Evolutionary conservation across 2,888 invertebrate genomes (phyloP).

Genomic region (Drosophila dives): DNA sequence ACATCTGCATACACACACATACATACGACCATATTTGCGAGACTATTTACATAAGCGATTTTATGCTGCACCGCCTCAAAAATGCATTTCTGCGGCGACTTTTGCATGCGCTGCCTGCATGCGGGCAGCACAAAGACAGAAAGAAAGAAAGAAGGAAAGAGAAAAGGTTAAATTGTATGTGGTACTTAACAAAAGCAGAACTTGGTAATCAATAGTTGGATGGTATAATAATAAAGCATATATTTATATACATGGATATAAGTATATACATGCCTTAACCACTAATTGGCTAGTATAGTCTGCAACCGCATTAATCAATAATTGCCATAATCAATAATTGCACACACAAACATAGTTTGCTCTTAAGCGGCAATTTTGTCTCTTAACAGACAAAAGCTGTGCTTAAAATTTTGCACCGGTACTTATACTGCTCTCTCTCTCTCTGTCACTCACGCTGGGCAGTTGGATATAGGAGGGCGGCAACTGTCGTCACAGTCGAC

Average conservation of each 20-base stretch:
- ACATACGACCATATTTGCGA: conserved; percentile 22
- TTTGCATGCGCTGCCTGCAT: conserved; percentile 38
- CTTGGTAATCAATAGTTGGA: conserved; percentile 23
- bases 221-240: not conserved
- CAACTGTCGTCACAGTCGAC: conserved; percentile 6
- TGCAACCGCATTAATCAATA: conserved; percentile 47
- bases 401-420: conserved; percentile 40
- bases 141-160: conserved; percentile 3
- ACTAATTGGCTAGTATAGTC: conserved; percentile 45
- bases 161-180: not conserved
- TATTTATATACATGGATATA: not conserved
- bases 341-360: conserved; percentile 27
- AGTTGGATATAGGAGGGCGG: not conserved
- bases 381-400: conserved; percentile 22
- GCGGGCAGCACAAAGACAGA: conserved; percentile 18
- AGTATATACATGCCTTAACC: conserved; percentile 22
- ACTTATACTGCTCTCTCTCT: conserved; percentile 9
- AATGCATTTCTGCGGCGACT: conserved; percentile 23
- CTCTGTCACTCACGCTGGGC: not conserved
- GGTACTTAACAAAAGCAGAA: conserved; percentile 10
- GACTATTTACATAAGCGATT: conserved; percentile 73
- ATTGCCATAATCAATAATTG: conserved; percentile 46
- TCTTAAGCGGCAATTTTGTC: conserved; percentile 22
- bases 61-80: conserved; percentile 67
- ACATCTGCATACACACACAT: conserved; percentile 11